phyloP scores from a whole-genome alignment of 2,888 invertebrate species.

The Heteromyza rotundicornis region DNA sequence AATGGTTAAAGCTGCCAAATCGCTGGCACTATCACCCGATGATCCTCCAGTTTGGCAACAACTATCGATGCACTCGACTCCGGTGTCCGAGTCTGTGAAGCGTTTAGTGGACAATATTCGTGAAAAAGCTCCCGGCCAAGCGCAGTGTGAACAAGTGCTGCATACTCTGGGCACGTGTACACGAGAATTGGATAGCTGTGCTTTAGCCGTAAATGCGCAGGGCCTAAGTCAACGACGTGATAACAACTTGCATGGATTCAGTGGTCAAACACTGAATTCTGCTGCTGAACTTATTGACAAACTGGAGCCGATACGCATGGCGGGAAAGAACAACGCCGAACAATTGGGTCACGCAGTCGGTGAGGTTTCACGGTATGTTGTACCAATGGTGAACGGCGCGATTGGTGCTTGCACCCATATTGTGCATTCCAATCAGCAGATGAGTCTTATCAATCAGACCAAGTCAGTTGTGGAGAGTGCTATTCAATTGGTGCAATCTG shows the following conservation, averaged over 20 bases:
- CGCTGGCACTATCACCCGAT: slow-evolving; percentile 84
- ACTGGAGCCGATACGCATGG: slow-evolving; percentile 81
- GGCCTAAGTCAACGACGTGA: slow-evolving; percentile 73
- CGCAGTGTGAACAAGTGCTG: slow-evolving; percentile 87
- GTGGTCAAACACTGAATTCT: slow-evolving; percentile 80
- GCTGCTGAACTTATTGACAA: slow-evolving; percentile 83
- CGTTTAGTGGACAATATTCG: slow-evolving; percentile 89
- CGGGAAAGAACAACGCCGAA: slow-evolving; percentile 91
- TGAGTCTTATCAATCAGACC: slow-evolving; percentile 85
- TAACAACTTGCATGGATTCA: slow-evolving; percentile 76
- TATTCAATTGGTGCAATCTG: slow-evolving; percentile 80
- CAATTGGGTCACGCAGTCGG: slow-evolving; percentile 87
- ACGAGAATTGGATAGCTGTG: slow-evolving; percentile 84
- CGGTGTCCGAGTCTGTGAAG: slow-evolving; percentile 96
- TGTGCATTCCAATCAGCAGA: slow-evolving; percentile 86
- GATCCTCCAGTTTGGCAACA: slow-evolving; percentile 95
- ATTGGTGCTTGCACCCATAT: slow-evolving; percentile 90
- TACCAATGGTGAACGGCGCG: slow-evolving; percentile 82
- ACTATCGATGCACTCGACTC: slow-evolving; percentile 91
- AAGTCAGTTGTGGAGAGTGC: slow-evolving; percentile 96
- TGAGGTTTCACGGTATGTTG: slow-evolving; percentile 78
- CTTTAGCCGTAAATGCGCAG: slow-evolving; percentile 86
- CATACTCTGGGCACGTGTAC: slow-evolving; percentile 78
- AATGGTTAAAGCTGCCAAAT: slow-evolving; percentile 91
- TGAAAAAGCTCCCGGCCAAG: slow-evolving; percentile 95